Percentiles rank a stretch among this genome's conserved stretches.
Conservation (phyloP, 2,113 vertebrate species). For the Spea multiplicata region DNA sequence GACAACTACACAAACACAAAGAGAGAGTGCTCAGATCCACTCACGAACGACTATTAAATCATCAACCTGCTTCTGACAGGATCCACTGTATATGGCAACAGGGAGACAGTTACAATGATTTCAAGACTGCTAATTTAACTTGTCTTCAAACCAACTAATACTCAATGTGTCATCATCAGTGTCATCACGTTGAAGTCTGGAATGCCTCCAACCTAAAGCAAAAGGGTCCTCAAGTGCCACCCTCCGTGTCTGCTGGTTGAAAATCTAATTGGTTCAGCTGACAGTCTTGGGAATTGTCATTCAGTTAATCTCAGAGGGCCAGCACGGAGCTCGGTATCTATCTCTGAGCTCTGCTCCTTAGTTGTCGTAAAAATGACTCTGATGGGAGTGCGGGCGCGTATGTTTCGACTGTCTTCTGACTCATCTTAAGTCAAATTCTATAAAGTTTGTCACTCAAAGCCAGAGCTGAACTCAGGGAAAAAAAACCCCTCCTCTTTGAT, state of each 20-base stretch:
- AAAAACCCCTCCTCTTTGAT: constrained; percentile 66
- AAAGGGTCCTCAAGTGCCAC: constrained; percentile 80
- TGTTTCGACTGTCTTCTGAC: constrained; percentile 78
- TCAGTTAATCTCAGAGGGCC: constrained; percentile 83
- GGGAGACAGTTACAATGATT: constrained; percentile 90
- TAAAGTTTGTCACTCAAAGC: constrained; percentile 82
- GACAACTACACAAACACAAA: constrained; percentile 98
- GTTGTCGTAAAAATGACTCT: constrained; percentile 77
- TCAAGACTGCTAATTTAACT: constrained; percentile 99
- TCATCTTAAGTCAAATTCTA: constrained; percentile 83
- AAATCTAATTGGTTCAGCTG: constrained; percentile 87
- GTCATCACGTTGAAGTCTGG: constrained; percentile 81
- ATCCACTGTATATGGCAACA: constrained; percentile 86
- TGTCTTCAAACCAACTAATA: constrained; percentile 90
- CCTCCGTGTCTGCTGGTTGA: constrained; percentile 83
- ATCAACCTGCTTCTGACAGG: constrained; percentile 93
- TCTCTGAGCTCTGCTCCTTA: constrained; percentile 78
- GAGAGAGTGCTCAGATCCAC: constrained; percentile 97
- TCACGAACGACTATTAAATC: constrained; percentile 99
- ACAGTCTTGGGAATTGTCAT: constrained; percentile 83
- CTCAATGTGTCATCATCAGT: constrained; percentile 89
- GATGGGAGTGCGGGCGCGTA: constrained; percentile 74
- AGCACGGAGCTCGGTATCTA: constrained; percentile 82
- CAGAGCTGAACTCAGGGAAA: constrained; percentile 75
- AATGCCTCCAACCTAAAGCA: constrained; percentile 80